Evolutionary conservation across 2,113 vertebrate species (phyloP).

Genomic region (Calonectris borealis): DNA sequence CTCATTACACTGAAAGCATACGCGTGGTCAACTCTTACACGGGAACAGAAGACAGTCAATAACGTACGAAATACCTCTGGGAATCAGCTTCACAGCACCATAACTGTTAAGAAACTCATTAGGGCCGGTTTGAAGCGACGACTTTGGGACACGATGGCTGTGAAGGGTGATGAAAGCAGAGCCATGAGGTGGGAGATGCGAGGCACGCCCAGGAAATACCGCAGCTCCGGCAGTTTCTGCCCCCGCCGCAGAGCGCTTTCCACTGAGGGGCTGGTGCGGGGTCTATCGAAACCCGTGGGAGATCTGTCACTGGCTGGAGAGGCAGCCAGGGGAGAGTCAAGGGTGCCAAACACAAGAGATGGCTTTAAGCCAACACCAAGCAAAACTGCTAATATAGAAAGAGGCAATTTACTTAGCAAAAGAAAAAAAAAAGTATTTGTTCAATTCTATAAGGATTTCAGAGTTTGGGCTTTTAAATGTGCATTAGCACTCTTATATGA

Average conservation of each 20-base stretch:
- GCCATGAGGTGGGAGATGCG: neutral
- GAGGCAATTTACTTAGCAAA: neutral
- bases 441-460: neutral
- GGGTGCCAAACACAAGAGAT: neutral
- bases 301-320: neutral
- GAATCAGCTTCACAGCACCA: neutral
- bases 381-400: neutral
- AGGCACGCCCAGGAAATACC: neutral
- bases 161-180: neutral
- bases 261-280: accelerated
- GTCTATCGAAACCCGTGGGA: accelerated
- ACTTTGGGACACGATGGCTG: neutral
- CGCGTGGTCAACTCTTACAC: neutral
- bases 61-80: neutral
- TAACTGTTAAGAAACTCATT: neutral
- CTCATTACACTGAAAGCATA: neutral
- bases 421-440: neutral
- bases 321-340: neutral
- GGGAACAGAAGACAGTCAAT: neutral
- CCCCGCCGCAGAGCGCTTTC: neutral
- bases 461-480: neutral
- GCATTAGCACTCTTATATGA: neutral
- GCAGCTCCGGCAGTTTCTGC: neutral
- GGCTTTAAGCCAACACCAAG: neutral
- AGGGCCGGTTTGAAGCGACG: accelerated